These are phyloP conservation scores for Caenorhabditis doughertyi DNA, from an alignment of 2,888 invertebrate genomes.

Conservation along the genomic window DNA sequence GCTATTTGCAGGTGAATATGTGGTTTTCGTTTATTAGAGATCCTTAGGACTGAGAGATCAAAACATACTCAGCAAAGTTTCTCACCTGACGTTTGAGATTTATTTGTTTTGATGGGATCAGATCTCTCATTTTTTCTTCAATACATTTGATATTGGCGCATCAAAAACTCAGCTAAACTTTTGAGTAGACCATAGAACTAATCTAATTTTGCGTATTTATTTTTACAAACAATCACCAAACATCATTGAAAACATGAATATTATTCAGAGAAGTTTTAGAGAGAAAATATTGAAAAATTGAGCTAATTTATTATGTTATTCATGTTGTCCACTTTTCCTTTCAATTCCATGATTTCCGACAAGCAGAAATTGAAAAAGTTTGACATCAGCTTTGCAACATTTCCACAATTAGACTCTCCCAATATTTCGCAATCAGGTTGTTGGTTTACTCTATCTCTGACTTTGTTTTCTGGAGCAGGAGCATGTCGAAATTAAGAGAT, in stretches of 20 bases:
- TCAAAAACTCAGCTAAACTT: too few relatives aligned
- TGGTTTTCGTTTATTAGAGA: too few relatives aligned
- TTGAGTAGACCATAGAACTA: too few relatives aligned
- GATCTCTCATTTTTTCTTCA: too few relatives aligned
- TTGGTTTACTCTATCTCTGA: conserved; percentile 25
- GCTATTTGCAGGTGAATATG: too few relatives aligned
- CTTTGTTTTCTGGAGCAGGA: conserved; percentile 42
- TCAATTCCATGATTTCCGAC: conserved; percentile 16
- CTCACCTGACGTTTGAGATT: too few relatives aligned
- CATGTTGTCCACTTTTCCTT: neutral
- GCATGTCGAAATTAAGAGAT: conserved; percentile 50
- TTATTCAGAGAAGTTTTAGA: neutral
- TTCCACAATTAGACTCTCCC: conserved; percentile 7
- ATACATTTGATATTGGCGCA: too few relatives aligned
- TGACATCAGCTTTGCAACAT: conserved; percentile 24
- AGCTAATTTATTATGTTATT: conserved; percentile 26
- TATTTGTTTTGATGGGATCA: too few relatives aligned
- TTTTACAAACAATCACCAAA: too few relatives aligned
- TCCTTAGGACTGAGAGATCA: too few relatives aligned
- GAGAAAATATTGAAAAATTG: conserved; percentile 3
- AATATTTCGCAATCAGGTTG: conserved; percentile 51
- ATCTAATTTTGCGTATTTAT: too few relatives aligned
- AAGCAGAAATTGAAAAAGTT: conserved; percentile 1
- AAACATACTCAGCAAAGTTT: too few relatives aligned
- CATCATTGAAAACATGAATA: neutral